Evolutionary conservation across 1,140 invertebrate species (phyloP).

Genomic region (Delia radicum): DNA sequence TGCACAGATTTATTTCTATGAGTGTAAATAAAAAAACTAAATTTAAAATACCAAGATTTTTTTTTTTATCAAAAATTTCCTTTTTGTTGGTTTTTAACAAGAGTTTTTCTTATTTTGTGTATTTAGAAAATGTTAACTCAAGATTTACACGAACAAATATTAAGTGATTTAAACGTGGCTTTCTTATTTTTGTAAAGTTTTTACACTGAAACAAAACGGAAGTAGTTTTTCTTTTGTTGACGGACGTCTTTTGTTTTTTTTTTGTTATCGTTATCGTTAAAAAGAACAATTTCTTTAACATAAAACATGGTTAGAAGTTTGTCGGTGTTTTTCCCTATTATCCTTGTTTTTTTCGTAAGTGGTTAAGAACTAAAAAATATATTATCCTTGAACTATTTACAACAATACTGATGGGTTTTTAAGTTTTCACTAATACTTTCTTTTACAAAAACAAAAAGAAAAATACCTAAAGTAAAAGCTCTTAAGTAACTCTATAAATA

Average conservation of each 20-base stretch:
- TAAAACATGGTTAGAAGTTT: not conserved
- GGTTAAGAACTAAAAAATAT: not conserved
- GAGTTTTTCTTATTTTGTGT: too few relatives aligned
- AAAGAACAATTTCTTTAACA: not conserved
- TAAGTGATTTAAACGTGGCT: not conserved
- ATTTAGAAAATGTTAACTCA: not conserved
- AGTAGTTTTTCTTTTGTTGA: slow-evolving; percentile 1
- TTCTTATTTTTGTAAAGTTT: not conserved
- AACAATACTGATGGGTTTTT: not conserved
- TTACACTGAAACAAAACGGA: not conserved
- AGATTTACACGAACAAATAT: too few relatives aligned
- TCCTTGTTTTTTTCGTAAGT: not conserved
- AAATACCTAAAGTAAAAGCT: not conserved
- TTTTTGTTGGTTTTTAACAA: too few relatives aligned
- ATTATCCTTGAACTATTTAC: slow-evolving; percentile 4
- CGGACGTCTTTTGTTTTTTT: not conserved
- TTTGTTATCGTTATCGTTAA: not conserved
- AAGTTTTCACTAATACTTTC: too few relatives aligned
- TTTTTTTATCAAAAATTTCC: too few relatives aligned
- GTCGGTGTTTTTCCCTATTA: not conserved
- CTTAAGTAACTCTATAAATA: not conserved
- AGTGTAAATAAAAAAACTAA: too few relatives aligned
- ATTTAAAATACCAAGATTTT: too few relatives aligned
- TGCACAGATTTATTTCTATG: too few relatives aligned
- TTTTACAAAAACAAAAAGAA: not conserved